Base-by-base conservation (phyloP, 2,113 vertebrate genomes). In the Jaculus jaculus region DNA sequence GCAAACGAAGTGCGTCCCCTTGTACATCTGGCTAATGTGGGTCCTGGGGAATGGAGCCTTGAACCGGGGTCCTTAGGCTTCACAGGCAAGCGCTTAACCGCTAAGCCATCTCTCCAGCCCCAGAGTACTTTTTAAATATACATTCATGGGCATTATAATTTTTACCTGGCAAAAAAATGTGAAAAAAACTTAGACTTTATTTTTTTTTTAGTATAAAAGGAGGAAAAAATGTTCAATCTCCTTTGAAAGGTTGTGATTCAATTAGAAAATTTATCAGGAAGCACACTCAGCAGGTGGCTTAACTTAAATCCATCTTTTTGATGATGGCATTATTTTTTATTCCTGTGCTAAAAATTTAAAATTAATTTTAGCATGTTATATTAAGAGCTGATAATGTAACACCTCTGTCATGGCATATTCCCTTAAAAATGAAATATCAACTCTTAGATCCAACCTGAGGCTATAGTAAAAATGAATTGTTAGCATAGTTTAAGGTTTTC, bases 311-410 rank as follows among this genome's bases (percentile, higher is more conserved):
- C 42, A 66, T 95, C 47, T 92, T 96, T 96, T 95, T 95, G 87
- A 95, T 97, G 81, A 87, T 71, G 30, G 18, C 74, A 84, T 96
- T 94, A 90, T 95, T 96, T 96, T 97, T 95, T 96, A 86, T 94
- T 86, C 61, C 20, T 85, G 71, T 68, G 54, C 30, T 96, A 95
- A 91, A 77, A 54, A 93, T 96, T 97, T 94, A 3, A 92, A 94
- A 91, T 94, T 95, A 93, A 88, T 95, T 96, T 96, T 89, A 96
- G 82, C 82, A 73, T 92, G 32, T 82, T 94, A 88, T 90, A 92
- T 93, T 94, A 96, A 85, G n/a, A 92, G 26, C 74, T 78, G n/a
- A 96, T 94, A 93, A 93, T 80, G 7, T 95, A 83, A 90, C 92
- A 90, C 95, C 51, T 79, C 60, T 96, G 28, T 84, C 85, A 88